Percentiles rank a stretch among this genome's conserved stretches.
phyloP scores from a whole-genome alignment of 1,140 invertebrate species.

The Drosophila chauvacae region DNA sequence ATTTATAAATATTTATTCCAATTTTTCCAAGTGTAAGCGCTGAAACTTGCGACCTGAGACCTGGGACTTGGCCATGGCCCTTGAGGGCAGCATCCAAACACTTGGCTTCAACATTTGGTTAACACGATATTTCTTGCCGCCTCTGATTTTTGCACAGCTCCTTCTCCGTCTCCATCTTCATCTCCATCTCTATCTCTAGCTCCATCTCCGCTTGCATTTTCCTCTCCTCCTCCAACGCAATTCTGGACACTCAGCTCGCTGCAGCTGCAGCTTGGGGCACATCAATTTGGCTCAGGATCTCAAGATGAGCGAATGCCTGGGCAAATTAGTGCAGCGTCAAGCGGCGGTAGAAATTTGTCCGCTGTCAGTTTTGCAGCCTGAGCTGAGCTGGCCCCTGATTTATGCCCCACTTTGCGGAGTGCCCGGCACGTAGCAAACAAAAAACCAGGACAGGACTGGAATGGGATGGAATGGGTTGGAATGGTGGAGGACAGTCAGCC shows the following conservation, averaged over 20 bases:
- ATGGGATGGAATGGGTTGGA: not conserved
- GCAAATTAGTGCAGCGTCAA: slow-evolving; percentile 80
- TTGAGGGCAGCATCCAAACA: slow-evolving; percentile 67
- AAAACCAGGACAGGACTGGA: slow-evolving; percentile 9
- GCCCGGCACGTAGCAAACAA: slow-evolving; percentile 62
- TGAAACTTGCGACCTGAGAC: slow-evolving; percentile 9
- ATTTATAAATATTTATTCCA: not conserved
- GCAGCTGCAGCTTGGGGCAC: slow-evolving; percentile 65
- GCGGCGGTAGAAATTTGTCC: slow-evolving; percentile 76
- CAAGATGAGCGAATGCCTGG: slow-evolving; percentile 78
- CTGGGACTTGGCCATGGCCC: slow-evolving; percentile 48
- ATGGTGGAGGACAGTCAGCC: slow-evolving; percentile 22
- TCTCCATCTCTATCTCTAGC: slow-evolving; percentile 18
- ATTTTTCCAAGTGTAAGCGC: slow-evolving; percentile 4
- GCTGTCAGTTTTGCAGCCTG: slow-evolving; percentile 75
- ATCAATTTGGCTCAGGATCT: slow-evolving; percentile 76
- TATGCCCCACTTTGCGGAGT: slow-evolving; percentile 66
- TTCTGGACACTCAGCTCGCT: slow-evolving; percentile 17
- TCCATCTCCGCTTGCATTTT: slow-evolving; percentile 20
- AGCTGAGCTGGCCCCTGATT: slow-evolving; percentile 65
- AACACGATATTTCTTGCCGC: slow-evolving; percentile 74
- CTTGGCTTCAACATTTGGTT: slow-evolving; percentile 78
- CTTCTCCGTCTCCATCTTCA: not conserved
- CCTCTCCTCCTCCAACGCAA: slow-evolving; percentile 15
- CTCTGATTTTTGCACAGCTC: slow-evolving; percentile 58